Evolutionary conservation across 2,797 vertebrate genomes (phyloP).

Genomic region (Ctenopoma multispine): DNA sequence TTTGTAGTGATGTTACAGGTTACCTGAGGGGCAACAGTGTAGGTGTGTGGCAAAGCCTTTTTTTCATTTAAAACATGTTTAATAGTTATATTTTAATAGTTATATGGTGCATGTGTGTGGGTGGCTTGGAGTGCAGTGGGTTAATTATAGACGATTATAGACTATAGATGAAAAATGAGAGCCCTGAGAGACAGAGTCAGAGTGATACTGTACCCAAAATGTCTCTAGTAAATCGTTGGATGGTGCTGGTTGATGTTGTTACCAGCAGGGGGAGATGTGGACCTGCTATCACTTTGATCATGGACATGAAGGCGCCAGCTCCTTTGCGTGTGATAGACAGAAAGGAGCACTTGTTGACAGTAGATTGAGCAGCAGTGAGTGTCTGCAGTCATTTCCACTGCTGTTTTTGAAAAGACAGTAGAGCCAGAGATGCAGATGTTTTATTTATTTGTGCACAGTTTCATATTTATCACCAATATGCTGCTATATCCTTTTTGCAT

Average conservation of each 20-base stretch:
- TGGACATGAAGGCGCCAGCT: neutral
- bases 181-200: slow-evolving; percentile 18
- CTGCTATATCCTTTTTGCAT: neutral
- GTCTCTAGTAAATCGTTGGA: neutral
- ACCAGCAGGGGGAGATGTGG: slow-evolving; percentile 72
- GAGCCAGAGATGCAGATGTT: neutral
- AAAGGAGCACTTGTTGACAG: neutral
- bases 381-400: neutral
- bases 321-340: neutral
- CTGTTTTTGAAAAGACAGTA: neutral
- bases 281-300: slow-evolving; percentile 34
- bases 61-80: slow-evolving; percentile 24
- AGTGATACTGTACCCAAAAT: neutral
- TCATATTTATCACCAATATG: neutral
- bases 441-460: neutral
- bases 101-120: slow-evolving; percentile 41
- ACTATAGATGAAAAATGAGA: slow-evolving; percentile 13
- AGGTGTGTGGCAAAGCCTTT: slow-evolving; percentile 16
- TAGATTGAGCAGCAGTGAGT: slow-evolving; percentile 22
- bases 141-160: slow-evolving; percentile 28
- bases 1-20: slow-evolving; percentile 27
- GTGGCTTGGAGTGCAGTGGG: neutral
- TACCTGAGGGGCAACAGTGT: slow-evolving; percentile 4
- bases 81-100: neutral
- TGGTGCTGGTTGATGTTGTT: slow-evolving; percentile 15